These are phyloP conservation scores for Dipodomys spectabilis DNA, from an alignment of 2,113 vertebrate genomes.

Conservation along the genomic window DNA sequence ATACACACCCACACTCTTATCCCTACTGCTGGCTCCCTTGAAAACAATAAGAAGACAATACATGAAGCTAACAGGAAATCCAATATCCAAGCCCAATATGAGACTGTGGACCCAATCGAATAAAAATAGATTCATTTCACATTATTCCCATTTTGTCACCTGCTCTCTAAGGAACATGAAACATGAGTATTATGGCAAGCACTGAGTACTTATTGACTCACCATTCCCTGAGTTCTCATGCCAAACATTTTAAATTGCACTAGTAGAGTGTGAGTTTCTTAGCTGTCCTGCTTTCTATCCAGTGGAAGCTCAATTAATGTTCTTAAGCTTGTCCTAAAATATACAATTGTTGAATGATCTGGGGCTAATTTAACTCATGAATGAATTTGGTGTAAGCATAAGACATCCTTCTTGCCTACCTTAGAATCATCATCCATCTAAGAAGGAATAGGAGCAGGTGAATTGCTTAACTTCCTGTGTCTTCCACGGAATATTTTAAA, in stretches of 20 bases:
- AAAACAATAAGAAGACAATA: conserved; percentile 71
- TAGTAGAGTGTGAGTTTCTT: not conserved
- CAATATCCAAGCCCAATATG: conserved; percentile 80
- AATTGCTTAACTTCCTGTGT: not conserved
- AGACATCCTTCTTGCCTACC: not conserved
- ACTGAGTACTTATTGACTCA: conserved; percentile 65
- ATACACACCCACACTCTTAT: conserved; percentile 21
- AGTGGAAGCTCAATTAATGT: not conserved
- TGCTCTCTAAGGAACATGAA: conserved; percentile 74
- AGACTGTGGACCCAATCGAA: conserved; percentile 82
- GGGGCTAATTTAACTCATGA: not conserved
- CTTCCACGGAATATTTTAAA: conserved; percentile 40
- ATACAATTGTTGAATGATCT: not conserved
- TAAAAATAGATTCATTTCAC: conserved; percentile 81
- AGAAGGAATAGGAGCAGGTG: not conserved
- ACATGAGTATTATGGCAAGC: conserved; percentile 72
- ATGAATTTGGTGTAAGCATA: not conserved
- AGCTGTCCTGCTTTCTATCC: not conserved
- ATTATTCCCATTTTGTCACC: conserved; percentile 81
- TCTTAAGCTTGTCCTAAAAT: not conserved
- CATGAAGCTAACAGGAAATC: conserved; percentile 79
- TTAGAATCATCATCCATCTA: not conserved
- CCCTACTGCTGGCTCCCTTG: conserved; percentile 62
- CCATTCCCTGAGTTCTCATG: conserved; percentile 35
- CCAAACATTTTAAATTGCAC: conserved; percentile 33